A percentile compares a stretch with the other conserved stretches of the same genome.
These are phyloP conservation scores for Trididemnum miniatum DNA, from an alignment of 23 tunicate genomes.

Conservation along the genomic window DNA sequence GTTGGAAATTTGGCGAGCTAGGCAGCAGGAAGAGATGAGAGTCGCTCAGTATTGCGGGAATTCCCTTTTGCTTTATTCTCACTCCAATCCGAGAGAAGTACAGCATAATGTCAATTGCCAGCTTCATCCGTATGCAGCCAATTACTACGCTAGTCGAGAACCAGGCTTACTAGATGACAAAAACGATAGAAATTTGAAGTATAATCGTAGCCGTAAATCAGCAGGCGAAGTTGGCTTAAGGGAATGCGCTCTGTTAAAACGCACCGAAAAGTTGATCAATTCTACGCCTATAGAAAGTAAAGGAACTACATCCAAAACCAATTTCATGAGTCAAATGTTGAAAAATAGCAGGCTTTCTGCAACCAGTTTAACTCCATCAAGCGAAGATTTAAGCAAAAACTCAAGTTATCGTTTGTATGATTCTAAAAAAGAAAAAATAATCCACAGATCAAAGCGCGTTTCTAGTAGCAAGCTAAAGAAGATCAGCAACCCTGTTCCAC, in stretches of 20 bases:
- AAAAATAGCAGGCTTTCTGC: not conserved
- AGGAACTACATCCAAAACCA: not conserved
- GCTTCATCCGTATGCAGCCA: not conserved
- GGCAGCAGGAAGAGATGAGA: constrained; percentile 34
- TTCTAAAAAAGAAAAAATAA: not conserved
- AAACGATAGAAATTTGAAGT: not conserved
- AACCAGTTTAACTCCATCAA: too few species aligned
- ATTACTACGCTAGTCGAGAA: not conserved
- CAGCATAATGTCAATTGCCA: not conserved
- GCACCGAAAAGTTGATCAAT: constrained; percentile 19
- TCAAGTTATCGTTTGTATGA: not conserved
- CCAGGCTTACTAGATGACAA: not conserved
- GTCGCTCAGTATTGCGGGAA: not conserved
- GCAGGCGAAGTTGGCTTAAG: too few species aligned
- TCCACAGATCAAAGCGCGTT: too few species aligned
- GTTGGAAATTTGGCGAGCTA: constrained; percentile 23
- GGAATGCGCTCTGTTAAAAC: not conserved
- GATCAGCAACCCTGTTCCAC: not conserved
- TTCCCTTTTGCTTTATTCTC: not conserved
- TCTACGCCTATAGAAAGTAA: not conserved
- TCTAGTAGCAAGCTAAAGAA: not conserved
- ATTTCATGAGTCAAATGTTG: not conserved
- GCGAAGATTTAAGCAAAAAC: not conserved
- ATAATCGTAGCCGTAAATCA: not conserved
- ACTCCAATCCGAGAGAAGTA: not conserved